phyloP scores from a whole-genome alignment of 1,140 invertebrate species.

The Bombus fervidus region DNA sequence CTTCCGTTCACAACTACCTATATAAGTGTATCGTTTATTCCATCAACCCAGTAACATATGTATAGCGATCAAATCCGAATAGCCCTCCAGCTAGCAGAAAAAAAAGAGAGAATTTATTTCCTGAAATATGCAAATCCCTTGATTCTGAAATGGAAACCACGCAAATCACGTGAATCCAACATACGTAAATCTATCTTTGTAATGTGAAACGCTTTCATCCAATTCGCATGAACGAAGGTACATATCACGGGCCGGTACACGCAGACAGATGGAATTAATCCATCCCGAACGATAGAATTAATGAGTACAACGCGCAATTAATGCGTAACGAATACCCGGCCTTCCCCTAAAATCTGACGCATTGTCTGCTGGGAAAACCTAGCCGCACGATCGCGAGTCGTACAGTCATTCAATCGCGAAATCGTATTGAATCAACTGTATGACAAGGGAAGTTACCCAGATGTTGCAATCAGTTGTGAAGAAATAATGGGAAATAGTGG shows the following conservation, averaged over 20 bases:
- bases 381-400: neutral
- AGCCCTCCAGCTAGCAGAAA: neutral
- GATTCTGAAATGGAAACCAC: neutral
- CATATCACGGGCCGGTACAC: neutral
- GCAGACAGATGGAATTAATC: neutral
- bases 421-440: neutral
- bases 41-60: neutral
- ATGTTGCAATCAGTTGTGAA: neutral
- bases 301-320: constrained; percentile 25
- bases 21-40: neutral
- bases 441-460: neutral
- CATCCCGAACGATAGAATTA: constrained; percentile 35
- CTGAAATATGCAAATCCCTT: neutral
- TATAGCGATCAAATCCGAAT: neutral
- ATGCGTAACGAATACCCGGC: constrained; percentile 1
- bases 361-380: constrained; percentile 26
- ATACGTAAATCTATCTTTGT: neutral
- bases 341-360: constrained; percentile 39
- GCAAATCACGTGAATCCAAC: neutral
- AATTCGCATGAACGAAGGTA: neutral
- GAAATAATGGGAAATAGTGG: neutral
- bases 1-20: too few relatives aligned
- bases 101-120: neutral
- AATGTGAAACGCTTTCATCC: neutral
- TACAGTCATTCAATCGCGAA: neutral